These are phyloP conservation scores for Sebastes schlegelii DNA, from an alignment of 2,113 vertebrate genomes.

Conservation along the genomic window DNA sequence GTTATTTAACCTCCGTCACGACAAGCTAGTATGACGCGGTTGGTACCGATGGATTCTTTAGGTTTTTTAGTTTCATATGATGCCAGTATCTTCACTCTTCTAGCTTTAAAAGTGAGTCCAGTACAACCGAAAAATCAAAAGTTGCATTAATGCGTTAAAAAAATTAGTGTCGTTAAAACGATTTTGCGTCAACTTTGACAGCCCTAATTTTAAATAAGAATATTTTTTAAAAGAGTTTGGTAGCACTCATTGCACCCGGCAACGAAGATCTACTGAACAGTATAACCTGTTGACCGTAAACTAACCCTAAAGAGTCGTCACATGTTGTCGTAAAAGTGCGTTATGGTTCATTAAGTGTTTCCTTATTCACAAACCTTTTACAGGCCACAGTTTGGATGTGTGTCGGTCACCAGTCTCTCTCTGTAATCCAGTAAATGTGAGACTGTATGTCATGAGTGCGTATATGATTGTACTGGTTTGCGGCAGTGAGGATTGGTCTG, in stretches of 20 bases:
- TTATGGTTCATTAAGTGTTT: background rate
- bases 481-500: conserved; percentile 29
- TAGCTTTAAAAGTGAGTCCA: too few species aligned
- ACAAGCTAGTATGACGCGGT: too few species aligned
- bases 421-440: conserved; percentile 28
- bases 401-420: background rate
- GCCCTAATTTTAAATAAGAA: background rate
- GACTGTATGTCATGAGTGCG: conserved; percentile 15
- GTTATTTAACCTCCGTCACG: too few species aligned
- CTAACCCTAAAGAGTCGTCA: conserved; percentile 10
- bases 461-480: conserved; percentile 26
- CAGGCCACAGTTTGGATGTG: background rate
- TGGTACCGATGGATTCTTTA: too few species aligned
- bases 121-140: too few species aligned
- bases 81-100: too few species aligned
- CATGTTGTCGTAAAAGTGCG: background rate
- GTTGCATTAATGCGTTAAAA: too few species aligned
- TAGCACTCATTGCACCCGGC: background rate
- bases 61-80: too few species aligned
- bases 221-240: background rate
- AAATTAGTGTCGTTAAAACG: too few species aligned
- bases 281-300: background rate
- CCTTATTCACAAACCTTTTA: background rate
- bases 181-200: too few species aligned
- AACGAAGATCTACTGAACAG: background rate